These are phyloP conservation scores for Bradypodion pumilum DNA, from an alignment of 2,797 vertebrate genomes.

Conservation along the genomic window DNA sequence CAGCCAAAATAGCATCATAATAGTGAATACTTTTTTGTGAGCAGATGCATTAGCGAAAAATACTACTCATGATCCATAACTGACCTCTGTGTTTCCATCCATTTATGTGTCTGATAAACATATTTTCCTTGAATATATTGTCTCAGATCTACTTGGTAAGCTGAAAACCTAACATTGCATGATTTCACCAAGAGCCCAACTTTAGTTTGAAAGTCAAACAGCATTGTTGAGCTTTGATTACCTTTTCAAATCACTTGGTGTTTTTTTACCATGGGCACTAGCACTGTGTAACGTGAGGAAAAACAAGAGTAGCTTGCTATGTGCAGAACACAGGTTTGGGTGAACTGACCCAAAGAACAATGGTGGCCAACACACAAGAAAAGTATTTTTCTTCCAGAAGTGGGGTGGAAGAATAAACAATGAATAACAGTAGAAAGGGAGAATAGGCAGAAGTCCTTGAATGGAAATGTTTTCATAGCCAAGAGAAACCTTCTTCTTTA, in stretches of 20 bases:
- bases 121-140: background rate
- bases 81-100: too few relatives aligned
- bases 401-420: background rate
- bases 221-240: background rate
- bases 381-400: background rate
- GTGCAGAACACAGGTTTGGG: background rate
- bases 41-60: too few relatives aligned
- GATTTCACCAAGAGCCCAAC: background rate
- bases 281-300: background rate
- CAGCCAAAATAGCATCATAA: too few relatives aligned
- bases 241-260: background rate
- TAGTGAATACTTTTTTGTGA: too few relatives aligned
- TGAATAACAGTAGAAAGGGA: background rate
- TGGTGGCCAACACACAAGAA: background rate
- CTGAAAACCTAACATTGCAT: background rate
- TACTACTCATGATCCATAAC: too few relatives aligned
- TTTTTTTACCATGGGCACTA: background rate
- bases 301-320: background rate
- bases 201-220: background rate
- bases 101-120: too few relatives aligned
- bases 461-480: conserved; percentile 62
- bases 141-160: background rate
- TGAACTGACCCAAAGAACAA: background rate
- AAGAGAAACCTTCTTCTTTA: conserved; percentile 62
- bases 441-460: background rate